Evolutionary conservation across 2,113 vertebrate species (phyloP).

Genomic region (Phyllostomus hastatus): DNA sequence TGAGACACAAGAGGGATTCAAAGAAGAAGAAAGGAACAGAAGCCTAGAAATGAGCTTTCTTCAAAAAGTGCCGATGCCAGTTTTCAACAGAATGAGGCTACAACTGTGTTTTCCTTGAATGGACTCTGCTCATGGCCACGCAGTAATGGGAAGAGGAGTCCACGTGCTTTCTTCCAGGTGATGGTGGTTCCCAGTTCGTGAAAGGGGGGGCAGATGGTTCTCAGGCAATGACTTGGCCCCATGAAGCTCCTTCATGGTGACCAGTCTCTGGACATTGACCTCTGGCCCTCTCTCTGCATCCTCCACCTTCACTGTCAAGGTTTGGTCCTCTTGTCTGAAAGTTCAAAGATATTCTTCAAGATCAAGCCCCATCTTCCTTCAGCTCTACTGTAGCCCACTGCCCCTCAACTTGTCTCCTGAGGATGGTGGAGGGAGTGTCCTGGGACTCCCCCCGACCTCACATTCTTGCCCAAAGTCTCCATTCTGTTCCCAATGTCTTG

Average conservation of each 20-base stretch:
- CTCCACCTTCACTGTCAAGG: background rate
- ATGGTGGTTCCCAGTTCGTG: background rate
- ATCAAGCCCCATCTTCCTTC: background rate
- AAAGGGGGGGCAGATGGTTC: background rate
- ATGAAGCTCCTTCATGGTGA: background rate
- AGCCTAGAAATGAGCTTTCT: slow-evolving; percentile 62
- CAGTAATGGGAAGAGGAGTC: background rate
- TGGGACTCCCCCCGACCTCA: background rate
- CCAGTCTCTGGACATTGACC: background rate
- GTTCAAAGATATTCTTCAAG: background rate
- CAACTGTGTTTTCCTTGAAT: background rate
- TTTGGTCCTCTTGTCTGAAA: background rate
- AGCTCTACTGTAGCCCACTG: background rate
- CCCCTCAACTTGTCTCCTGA: background rate
- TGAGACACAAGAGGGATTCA: slow-evolving; percentile 65
- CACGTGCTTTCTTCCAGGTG: background rate
- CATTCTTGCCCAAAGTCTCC: background rate
- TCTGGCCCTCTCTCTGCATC: background rate
- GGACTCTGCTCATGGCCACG: background rate
- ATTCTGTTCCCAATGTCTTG: background rate
- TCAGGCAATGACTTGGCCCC: background rate
- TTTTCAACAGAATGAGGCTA: slow-evolving; percentile 72
- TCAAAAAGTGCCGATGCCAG: slow-evolving; percentile 59
- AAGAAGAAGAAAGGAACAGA: slow-evolving; percentile 46
- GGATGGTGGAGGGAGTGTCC: no score